Evolutionary conservation across 2,113 vertebrate genomes (phyloP).

Genomic region (Alouatta palliata): DNA sequence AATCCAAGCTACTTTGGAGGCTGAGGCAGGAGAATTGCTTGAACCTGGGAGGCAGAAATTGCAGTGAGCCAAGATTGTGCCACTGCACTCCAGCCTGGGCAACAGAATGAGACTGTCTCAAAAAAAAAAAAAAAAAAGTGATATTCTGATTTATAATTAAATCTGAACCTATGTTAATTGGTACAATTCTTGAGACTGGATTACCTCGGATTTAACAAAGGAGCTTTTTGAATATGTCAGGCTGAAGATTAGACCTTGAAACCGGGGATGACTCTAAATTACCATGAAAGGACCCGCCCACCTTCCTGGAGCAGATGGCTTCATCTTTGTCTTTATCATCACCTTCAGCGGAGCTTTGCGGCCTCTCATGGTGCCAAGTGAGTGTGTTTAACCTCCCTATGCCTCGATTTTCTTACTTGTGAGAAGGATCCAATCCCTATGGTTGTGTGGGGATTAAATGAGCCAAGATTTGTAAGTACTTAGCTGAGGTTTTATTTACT

Average conservation of each 20-base stretch:
- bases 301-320: neutral
- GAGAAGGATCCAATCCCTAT: neutral
- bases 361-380: neutral
- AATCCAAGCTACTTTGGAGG: no score
- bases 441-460: neutral
- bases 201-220: neutral
- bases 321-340: neutral
- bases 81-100: no score
- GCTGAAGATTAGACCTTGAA: neutral
- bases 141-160: neutral
- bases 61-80: no score
- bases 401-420: neutral
- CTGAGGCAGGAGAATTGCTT: no score
- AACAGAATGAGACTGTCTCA: no score
- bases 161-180: neutral
- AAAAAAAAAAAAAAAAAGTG: no score
- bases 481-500: no score
- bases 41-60: no score
- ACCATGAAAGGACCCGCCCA: fast-evolving
- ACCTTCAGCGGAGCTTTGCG: no score
- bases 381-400: no score
- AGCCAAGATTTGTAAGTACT: neutral
- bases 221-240: neutral
- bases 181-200: neutral
- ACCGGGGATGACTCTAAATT: neutral